Conservation (phyloP, 23 tunicate genomes). For the Halocynthia roretzi region DNA sequence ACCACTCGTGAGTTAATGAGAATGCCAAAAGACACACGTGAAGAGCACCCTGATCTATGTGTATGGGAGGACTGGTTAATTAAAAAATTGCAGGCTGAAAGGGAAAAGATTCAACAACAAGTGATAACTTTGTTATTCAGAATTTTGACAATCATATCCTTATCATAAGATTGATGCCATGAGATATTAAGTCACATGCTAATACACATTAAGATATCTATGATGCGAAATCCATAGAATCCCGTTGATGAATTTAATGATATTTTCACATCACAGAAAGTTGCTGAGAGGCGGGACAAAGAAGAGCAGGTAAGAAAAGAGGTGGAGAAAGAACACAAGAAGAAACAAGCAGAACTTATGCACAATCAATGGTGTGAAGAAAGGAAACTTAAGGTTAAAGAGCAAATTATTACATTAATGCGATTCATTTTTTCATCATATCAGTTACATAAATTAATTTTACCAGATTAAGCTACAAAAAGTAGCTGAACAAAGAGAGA, state of each 20-base stretch:
- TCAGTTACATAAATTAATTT: not conserved
- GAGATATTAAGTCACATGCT: too few species aligned
- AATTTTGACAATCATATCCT: too few species aligned
- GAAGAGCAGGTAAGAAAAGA: conserved; percentile 1
- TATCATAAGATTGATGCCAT: too few species aligned
- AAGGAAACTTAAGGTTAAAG: not conserved
- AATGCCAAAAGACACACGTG: not conserved
- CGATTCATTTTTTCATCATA: not conserved
- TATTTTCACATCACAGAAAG: not conserved
- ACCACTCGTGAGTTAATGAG: conserved; percentile 15
- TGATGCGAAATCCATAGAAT: not conserved
- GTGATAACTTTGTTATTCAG: not conserved
- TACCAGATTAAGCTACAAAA: conserved; percentile 1
- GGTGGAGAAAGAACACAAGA: not conserved
- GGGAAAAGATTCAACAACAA: not conserved
- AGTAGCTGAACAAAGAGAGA: not conserved
- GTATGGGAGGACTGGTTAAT: conserved; percentile 23
- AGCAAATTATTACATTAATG: not conserved
- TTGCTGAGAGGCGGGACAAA: not conserved
- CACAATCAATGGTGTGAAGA: conserved; percentile 20
- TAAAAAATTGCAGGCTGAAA: conserved; percentile 8
- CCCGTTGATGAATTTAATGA: not conserved
- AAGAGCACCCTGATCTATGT: not conserved
- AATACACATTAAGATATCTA: too few species aligned
- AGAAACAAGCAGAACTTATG: conserved; percentile 1